Conservation (phyloP, 2,888 invertebrate species). For the Ichneumoninae sp. region DNA sequence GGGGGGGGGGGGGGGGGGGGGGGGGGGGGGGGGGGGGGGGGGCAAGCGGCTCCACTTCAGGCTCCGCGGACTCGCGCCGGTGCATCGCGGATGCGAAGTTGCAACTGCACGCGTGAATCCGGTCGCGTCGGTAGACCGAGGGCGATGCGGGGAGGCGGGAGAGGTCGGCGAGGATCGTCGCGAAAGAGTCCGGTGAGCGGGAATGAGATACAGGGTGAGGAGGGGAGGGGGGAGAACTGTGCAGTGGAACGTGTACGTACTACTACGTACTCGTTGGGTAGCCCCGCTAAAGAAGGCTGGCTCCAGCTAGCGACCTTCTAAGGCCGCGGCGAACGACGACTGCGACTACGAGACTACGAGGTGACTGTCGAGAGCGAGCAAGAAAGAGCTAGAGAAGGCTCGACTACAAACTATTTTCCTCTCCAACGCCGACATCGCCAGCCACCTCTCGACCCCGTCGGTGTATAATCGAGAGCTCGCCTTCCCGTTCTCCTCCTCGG, state of each 20-base stretch:
- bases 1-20: too few relatives aligned
- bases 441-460: constrained; percentile 2
- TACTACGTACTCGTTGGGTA: constrained; percentile 72
- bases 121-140: constrained; percentile 38
- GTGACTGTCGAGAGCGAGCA: constrained; percentile 48
- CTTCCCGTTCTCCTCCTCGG: constrained; percentile 7
- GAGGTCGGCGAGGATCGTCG: constrained; percentile 54
- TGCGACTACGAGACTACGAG: constrained; percentile 19
- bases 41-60: constrained; percentile 11
- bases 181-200: constrained; percentile 72
- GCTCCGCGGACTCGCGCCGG: constrained; percentile 52
- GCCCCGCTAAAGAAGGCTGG: constrained; percentile 82
- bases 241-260: constrained; percentile 71
- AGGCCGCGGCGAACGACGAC: constrained; percentile 74
- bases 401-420: constrained; percentile 60
- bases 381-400: constrained; percentile 59
- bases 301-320: constrained; percentile 81
- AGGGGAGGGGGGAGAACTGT: constrained; percentile 47
- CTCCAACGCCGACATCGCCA: constrained; percentile 45
- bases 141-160: constrained; percentile 56
- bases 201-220: constrained; percentile 49
- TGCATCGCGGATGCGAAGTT: constrained; percentile 42
- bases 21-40: not conserved
- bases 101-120: constrained; percentile 58
- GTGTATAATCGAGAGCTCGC: constrained; percentile 19